Evolutionary conservation across 1,140 invertebrate genomes (phyloP), one percentile per base, ranked within the genome.

Genomic region (Formica selysi): DNA sequence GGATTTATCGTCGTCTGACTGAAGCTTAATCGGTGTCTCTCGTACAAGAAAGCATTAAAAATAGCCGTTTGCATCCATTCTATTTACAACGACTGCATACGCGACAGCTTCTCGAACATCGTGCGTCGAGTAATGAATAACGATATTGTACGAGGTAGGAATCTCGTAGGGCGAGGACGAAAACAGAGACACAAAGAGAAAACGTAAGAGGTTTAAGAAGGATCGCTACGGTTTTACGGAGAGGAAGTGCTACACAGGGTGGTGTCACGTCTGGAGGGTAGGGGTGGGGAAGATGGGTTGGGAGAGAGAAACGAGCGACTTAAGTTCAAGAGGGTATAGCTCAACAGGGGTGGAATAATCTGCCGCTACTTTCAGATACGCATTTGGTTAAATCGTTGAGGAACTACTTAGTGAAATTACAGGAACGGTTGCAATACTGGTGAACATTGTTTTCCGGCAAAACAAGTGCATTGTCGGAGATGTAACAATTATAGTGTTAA

Each of bases 241-340:
- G 51, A 48, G 59, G 26, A 19, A 67, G 67, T 51, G 11, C 76
- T 48, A 41, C 67, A 44, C 48, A 41, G 85, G 54, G 38, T 61
- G 41, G 48, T 64, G 87, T 81, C 88, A 70, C 83, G 87, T 64
- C 48, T 19, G 36, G 19, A 19, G 54, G 38, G 71, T 32, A 5
- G 48, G 48, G 13, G 16, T 1, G 16, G 16, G 16, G 10, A 51
- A 51, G 71, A 76, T 41, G 51, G 78, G 41, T n/a, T n/a, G 32
- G n/a, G 87, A 84, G 76, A 87, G 87, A 84, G 81, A 87, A 90
- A 73, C 67, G 79, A 78, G 73, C 62, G 79, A 90, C 85, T 89
- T 89, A 85, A 74, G 61, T 89, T 87, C 86, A 87, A 86, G 87
- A 83, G 78, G 62, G 87, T 90, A 86, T 87, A 85, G 68, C 71